Base-by-base conservation (phyloP, 2,888 invertebrate species). In the Lissocephala sabroskyi region DNA sequence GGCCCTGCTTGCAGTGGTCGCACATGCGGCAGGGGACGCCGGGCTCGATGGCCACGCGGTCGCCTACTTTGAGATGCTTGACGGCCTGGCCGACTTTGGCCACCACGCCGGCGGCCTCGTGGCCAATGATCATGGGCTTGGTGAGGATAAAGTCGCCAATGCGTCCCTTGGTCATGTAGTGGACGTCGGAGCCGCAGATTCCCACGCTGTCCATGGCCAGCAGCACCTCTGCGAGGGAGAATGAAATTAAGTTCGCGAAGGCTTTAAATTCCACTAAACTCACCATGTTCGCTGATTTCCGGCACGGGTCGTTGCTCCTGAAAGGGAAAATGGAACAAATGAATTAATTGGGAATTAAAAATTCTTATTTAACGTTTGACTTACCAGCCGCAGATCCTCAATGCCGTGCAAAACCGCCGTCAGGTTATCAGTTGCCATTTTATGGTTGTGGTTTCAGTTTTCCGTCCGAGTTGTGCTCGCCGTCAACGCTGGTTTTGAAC, bases 181-280 rank as follows among this genome's bases (percentile, higher is more conserved):
- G 97, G 3, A 98, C 95, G 85, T 98, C 98, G 0, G 93, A 93
- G 1, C 98, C 98, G 82, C 98, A 98, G 76, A 98, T 98, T n/a
- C 98, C 98, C 37, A 98, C 96, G 61, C 91, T 91, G 79, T 92
- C 92, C 93, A 97, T 96, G 62, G 90, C 89, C 13, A 97, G 82
- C 3, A 96, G 89, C 5, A 83, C 83, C 52, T 83, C 83, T 83
- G 9, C 5, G 45, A 2, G n/a, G n/a, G n/a, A n/a, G n/a, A 5
- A 17, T 35, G n/a, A n/a, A n/a, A n/a, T n/a, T n/a, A n/a, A n/a
- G n/a, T n/a, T n/a, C n/a, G n/a, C n/a, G n/a, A n/a, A n/a, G n/a
- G n/a, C n/a, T n/a, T n/a, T n/a, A n/a, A n/a, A n/a, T n/a, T n/a
- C n/a, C n/a, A n/a, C n/a, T n/a, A n/a, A n/a, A n/a, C 56, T 51